Percentiles rank a stretch among this genome's conserved stretches.
These are phyloP conservation scores for Tortricodes alternella DNA, from an alignment of 2,888 invertebrate genomes.

Conservation along the genomic window DNA sequence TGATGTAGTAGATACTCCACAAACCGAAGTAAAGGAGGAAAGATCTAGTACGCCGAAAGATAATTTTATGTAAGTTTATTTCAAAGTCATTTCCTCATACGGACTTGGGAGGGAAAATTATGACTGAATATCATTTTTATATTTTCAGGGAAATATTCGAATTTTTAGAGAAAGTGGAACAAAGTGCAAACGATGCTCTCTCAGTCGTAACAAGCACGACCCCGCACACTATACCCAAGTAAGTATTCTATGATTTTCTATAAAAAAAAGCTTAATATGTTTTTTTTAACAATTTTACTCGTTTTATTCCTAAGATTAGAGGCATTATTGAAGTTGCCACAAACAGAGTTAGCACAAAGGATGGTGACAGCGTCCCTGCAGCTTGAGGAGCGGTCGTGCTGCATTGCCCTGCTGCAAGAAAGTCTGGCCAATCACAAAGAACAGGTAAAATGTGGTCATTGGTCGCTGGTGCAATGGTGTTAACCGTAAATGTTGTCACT, in stretches of 20 bases:
- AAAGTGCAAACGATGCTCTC: slow-evolving; percentile 76
- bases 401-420: slow-evolving; percentile 82
- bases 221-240: slow-evolving; percentile 72
- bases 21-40: slow-evolving; percentile 52
- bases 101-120: neutral
- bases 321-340: slow-evolving; percentile 77
- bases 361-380: slow-evolving; percentile 84
- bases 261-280: no score
- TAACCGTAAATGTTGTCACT: no score
- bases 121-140: neutral
- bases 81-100: neutral
- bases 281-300: no score
- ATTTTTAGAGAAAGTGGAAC: slow-evolving; percentile 86
- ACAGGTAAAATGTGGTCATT: no score
- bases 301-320: slow-evolving; percentile 73
- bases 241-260: slow-evolving; percentile 41
- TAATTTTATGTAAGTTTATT: slow-evolving; percentile 67
- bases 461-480: no score
- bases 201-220: slow-evolving; percentile 67
- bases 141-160: slow-evolving; percentile 84
- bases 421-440: slow-evolving; percentile 81
- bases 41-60: slow-evolving; percentile 59
- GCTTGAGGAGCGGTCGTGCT: slow-evolving; percentile 83
- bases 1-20: slow-evolving; percentile 41
- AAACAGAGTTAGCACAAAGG: slow-evolving; percentile 84